Evolutionary conservation across 2,888 invertebrate species (phyloP).

Genomic region (Esperia sulphurella): DNA sequence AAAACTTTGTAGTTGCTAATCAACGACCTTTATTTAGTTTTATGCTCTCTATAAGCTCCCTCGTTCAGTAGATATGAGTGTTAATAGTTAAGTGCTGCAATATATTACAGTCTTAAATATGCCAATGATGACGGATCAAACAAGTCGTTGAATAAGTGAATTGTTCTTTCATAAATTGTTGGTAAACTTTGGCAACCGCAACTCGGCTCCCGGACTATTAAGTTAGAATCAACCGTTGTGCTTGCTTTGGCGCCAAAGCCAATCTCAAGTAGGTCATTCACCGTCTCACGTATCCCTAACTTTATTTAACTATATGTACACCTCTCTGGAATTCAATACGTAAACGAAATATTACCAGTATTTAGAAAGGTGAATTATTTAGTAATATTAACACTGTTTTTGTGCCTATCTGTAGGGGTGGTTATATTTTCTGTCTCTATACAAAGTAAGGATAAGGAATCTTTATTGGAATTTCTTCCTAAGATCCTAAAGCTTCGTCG

Average conservation of each 20-base stretch:
- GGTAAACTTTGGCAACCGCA: too few species aligned
- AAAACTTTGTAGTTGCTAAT: slow-evolving; percentile 54
- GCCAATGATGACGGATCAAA: too few species aligned
- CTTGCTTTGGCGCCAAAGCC: too few species aligned
- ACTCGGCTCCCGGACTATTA: too few species aligned
- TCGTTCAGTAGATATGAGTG: slow-evolving; percentile 22
- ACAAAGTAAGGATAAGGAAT: not conserved
- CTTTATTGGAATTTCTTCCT: not conserved
- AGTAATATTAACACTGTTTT: not conserved
- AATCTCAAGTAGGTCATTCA: not conserved
- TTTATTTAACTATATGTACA: not conserved
- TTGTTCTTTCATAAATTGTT: too few species aligned
- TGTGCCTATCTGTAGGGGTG: not conserved
- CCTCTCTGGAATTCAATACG: too few species aligned
- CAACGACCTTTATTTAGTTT: slow-evolving; percentile 31
- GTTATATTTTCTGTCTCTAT: not conserved
- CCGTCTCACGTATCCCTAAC: not conserved
- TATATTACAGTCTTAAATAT: not conserved
- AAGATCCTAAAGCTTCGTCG: not conserved
- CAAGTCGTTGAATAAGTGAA: too few species aligned
- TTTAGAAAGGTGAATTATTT: too few species aligned
- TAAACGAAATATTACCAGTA: too few species aligned
- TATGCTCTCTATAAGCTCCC: slow-evolving; percentile 14
- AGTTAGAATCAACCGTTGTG: too few species aligned
- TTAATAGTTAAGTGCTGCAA: slow-evolving; percentile 23